phyloP scores from a whole-genome alignment of 2,888 invertebrate genomes.

The Microplitis deprimator region DNA sequence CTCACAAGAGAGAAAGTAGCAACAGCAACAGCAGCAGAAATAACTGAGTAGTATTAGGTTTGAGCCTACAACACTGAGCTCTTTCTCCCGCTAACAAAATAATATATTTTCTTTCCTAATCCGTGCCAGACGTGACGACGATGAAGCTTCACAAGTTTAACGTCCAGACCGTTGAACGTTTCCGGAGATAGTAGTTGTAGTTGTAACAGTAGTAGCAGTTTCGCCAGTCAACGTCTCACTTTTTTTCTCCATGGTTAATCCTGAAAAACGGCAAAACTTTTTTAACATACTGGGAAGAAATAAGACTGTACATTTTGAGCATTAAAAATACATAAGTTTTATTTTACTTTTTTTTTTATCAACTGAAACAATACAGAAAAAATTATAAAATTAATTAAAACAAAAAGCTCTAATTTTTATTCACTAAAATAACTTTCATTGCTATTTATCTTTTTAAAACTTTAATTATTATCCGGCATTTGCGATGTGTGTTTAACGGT shows the following conservation, averaged over 20 bases:
- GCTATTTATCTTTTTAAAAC: slow-evolving; percentile 6
- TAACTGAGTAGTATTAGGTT: slow-evolving; percentile 35
- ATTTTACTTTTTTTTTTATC: background rate
- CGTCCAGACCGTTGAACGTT: slow-evolving; percentile 37
- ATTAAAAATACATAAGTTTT: slow-evolving; percentile 8
- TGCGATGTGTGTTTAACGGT: slow-evolving; percentile 1
- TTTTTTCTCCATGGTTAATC: slow-evolving; percentile 50
- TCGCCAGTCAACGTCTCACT: slow-evolving; percentile 28
- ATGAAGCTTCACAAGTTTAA: slow-evolving; percentile 56
- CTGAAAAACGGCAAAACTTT: slow-evolving; percentile 58
- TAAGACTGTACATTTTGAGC: background rate
- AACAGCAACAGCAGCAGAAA: background rate
- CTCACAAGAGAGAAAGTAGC: background rate
- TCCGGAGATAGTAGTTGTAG: slow-evolving; percentile 21
- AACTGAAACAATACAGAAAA: background rate
- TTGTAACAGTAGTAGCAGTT: background rate
- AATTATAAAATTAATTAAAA: background rate
- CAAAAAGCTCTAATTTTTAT: background rate
- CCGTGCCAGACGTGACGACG: slow-evolving; percentile 51
- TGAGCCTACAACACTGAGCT: slow-evolving; percentile 44
- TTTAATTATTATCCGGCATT: background rate
- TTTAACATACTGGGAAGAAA: slow-evolving; percentile 47
- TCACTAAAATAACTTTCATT: background rate
- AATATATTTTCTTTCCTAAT: slow-evolving; percentile 55
- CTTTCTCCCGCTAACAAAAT: slow-evolving; percentile 52